Conservation (phyloP, 2,888 invertebrate genomes). For the Parelbella ahira region DNA sequence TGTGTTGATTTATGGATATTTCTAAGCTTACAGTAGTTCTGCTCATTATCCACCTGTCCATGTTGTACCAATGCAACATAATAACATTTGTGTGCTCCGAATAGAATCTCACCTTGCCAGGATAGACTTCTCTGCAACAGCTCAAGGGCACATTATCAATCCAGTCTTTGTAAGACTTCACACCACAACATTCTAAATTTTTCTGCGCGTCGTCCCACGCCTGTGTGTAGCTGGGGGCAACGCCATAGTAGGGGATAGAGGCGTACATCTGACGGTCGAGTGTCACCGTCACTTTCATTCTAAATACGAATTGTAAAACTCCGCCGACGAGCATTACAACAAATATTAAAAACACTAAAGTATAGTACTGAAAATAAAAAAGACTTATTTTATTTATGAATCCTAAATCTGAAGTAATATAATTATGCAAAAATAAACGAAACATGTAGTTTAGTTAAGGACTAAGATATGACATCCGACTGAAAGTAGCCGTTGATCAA, state of each 20-base stretch:
- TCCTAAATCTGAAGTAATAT: no score
- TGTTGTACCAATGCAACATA: no score
- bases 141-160: constrained; percentile 85
- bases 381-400: no score
- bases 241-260: constrained; percentile 87
- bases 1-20: no score
- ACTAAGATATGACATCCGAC: no score
- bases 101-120: constrained; percentile 78
- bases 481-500: no score
- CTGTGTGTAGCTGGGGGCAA: constrained; percentile 84
- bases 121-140: constrained; percentile 85
- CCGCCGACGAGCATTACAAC: constrained; percentile 95
- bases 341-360: constrained; percentile 92
- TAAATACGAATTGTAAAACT: constrained; percentile 93
- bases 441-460: no score
- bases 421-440: no score
- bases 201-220: constrained; percentile 95
- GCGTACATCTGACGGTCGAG: constrained; percentile 89
- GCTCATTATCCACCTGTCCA: no score
- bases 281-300: constrained; percentile 88
- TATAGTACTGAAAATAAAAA: constrained; percentile 86
- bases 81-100: no score
- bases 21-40: no score
- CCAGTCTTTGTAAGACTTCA: constrained; percentile 89
- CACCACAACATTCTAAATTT: constrained; percentile 92